Base-by-base conservation (phyloP, 2,797 vertebrate genomes). In the Falco naumanni region DNA sequence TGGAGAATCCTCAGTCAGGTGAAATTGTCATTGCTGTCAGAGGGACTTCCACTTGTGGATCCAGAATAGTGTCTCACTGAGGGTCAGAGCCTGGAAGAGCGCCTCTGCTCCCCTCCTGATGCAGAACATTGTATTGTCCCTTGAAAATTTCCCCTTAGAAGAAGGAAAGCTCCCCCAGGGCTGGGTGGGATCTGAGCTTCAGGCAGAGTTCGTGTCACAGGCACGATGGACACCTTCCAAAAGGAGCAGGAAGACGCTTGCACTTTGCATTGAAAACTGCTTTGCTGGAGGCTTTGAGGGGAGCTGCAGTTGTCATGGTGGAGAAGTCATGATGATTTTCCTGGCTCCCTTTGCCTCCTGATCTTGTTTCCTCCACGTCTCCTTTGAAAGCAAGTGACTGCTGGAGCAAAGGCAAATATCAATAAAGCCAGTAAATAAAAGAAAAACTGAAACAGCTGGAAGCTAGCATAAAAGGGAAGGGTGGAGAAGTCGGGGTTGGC, bases 401-500 rank as follows among this genome's bases (percentile, higher is more conserved):
- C 64, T 93, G 84, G 78, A 93, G 82, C 7, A 48, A 87, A 87
- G 8, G 34, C 64, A 94, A 89, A 65, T 83, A 70, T 70, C 90
- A 90, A 87, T 53, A 78, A 95, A 92, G 72, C 51, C 76, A 78
- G 69, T 88, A 92, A 94, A 92, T 81, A 83, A 85, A 76, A 89
- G 71, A 65, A 91, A 85, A 87, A 61, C 50, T 3, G 53, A 74
- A 96, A 41, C 96, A 96, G 91, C 84, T 95, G 95, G 87, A 88
- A 91, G 72, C 26, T 20, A 81, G 57, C 69, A 41, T 91, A 20
- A 85, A 90, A 92, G 61, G 70, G 90, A 96, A 87, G 82, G 84
- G 81, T 89, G 84, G 74, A 92, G 92, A 87, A 89, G 75, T 56
- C 1, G 1, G 45, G 68, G 54, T 3, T 96, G 94, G 92, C 94